Percentiles rank a stretch among this genome's conserved stretches.
Evolutionary conservation across 2,888 invertebrate species (phyloP).

Genomic region (Odontothrips loti): DNA sequence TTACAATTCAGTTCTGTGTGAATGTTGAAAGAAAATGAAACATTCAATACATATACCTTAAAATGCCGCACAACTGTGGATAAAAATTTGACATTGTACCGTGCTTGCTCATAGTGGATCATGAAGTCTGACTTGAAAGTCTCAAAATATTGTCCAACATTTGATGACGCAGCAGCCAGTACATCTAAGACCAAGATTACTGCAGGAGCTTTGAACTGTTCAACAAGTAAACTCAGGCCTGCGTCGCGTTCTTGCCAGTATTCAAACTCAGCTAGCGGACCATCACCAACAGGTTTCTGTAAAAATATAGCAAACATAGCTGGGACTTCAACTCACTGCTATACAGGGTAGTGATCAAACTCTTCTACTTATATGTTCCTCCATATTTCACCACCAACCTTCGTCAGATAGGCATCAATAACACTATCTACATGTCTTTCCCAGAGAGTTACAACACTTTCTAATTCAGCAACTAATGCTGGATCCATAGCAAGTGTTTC

Average conservation of each 20-base stretch:
- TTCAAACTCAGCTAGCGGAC: constrained; percentile 78
- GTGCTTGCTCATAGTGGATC: constrained; percentile 64
- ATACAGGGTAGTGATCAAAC: constrained; percentile 28
- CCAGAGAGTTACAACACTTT: constrained; percentile 61
- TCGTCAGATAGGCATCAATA: constrained; percentile 43
- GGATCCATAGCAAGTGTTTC: constrained; percentile 51
- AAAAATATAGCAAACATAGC: not conserved
- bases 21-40: no score
- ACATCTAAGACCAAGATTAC: constrained; percentile 59
- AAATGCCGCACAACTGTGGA: constrained; percentile 70
- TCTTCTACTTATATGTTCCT: no score
- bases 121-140: constrained; percentile 58
- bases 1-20: no score
- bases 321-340: constrained; percentile 40
- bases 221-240: constrained; percentile 69
- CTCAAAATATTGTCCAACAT: constrained; percentile 57
- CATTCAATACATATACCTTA: constrained; percentile 47
- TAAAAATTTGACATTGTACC: constrained; percentile 74
- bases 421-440: constrained; percentile 60
- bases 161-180: constrained; percentile 54
- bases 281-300: constrained; percentile 61
- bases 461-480: constrained; percentile 54
- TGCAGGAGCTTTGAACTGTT: constrained; percentile 72
- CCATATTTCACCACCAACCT: constrained; percentile 34
- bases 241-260: constrained; percentile 81